Evolutionary conservation across 1,140 invertebrate genomes (phyloP).

Genomic region (Branchinecta lindahli): DNA sequence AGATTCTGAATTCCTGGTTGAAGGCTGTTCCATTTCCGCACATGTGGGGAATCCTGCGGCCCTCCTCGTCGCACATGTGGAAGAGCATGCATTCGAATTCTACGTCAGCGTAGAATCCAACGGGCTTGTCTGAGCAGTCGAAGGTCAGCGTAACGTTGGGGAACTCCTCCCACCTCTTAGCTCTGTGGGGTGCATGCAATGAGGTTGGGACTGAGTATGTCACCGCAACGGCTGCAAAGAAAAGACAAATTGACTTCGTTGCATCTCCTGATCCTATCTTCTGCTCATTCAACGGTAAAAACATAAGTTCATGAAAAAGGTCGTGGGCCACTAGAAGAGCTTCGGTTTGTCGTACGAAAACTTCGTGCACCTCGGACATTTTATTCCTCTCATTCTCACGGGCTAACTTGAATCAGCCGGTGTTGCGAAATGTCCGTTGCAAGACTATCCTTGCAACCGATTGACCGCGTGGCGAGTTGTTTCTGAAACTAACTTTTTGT

Average conservation of each 20-base stretch:
- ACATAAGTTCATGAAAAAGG: neutral
- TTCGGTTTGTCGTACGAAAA: too few species aligned
- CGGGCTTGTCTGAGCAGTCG: conserved; percentile 38
- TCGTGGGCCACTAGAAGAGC: too few species aligned
- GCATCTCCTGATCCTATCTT: neutral
- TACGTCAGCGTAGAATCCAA: conserved; percentile 45
- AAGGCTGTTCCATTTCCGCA: conserved; percentile 44
- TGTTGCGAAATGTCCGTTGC: too few species aligned
- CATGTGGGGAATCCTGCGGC: conserved; percentile 41
- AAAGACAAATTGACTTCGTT: neutral
- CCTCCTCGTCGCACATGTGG: conserved; percentile 46
- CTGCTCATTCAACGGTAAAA: neutral
- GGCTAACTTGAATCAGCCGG: too few species aligned
- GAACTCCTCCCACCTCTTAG: conserved; percentile 43
- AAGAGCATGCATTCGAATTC: conserved; percentile 47
- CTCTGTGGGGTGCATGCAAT: conserved; percentile 17
- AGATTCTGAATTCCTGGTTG: conserved; percentile 43
- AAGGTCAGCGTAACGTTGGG: conserved; percentile 44
- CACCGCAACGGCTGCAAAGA: neutral
- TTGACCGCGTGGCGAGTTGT: too few species aligned
- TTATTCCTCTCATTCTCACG: too few species aligned
- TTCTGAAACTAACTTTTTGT: too few species aligned
- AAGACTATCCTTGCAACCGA: too few species aligned
- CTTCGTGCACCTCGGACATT: too few species aligned
- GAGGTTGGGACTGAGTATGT: conserved; percentile 7